Base-by-base conservation (phyloP, 2,797 vertebrate genomes). In the Huso huso region DNA sequence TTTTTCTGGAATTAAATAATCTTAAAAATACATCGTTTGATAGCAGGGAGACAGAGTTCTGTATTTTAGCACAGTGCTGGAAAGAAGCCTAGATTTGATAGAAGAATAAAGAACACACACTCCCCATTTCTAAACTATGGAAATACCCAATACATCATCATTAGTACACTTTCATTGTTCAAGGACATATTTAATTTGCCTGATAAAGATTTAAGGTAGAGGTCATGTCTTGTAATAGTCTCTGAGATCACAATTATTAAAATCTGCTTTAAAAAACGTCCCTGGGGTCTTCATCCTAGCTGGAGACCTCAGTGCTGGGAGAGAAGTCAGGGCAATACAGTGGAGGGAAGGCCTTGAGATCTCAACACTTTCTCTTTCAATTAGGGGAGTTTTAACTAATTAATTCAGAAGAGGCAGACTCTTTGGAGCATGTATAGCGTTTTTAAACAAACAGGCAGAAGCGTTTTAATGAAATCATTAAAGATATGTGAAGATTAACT, bases 141-240 rank as follows among this genome's bases (percentile, higher is more conserved):
- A 37, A 37, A 37, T 37, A 37, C 37, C 37, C 37, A 37, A 37
- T 37, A 37, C 37, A 37, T 37, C 37, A 37, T 84, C 82, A 84
- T 85, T 84, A 85, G 79, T 69, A 84, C 80, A 82, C 79, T 80
- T 77, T 74, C 72, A 75, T 76, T 84, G 86, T 84, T 85, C 86
- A 89, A 88, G 86, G 85, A 86, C 83, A 68, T 66, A 79, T 87
- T 87, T 78, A 86, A 81, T 88, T 84, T 81, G 82, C 78, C 77
- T 74, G 81, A 83, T 86, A 79, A 82, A 81, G 78, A 85, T 82
- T 81, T 80, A 78, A 83, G 72, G 75, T 76, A 71, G 68, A 76
- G 72, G 71, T 72, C 37, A 59, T 66, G 69, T 72, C 73, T 68
- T 67, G 68, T 71, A 70, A 69, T 71, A 68, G 18, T 64, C 66